A percentile compares a stretch with the other conserved stretches of the same genome.
These are phyloP conservation scores for Pteropus rufus DNA, from an alignment of 2,797 vertebrate genomes.

Conservation along the genomic window DNA sequence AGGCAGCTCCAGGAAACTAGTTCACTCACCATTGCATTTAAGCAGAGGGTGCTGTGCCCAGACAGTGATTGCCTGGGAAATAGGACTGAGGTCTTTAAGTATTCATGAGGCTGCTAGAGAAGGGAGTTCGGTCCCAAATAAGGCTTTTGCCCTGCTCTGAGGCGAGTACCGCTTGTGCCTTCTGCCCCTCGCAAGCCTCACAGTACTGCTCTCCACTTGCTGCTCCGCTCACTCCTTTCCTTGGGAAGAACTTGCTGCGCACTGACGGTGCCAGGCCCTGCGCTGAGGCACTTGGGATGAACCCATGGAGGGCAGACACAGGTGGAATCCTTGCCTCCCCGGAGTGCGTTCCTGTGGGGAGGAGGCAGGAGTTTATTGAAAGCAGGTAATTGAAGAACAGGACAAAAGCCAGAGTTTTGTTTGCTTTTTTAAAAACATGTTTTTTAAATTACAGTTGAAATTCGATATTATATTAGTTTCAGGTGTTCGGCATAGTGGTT, in stretches of 20 bases:
- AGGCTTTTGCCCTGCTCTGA: background rate
- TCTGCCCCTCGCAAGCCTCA: fast-evolving
- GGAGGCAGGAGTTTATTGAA: background rate
- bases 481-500: too few relatives aligned
- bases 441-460: too few relatives aligned
- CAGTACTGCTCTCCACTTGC: fast-evolving
- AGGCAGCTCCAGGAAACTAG: background rate
- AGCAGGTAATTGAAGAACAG: background rate
- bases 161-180: too few relatives aligned
- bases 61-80: background rate
- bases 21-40: background rate
- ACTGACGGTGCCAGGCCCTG: background rate
- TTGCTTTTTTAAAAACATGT: background rate
- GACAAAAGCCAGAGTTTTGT: background rate
- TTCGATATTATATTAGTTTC: too few relatives aligned
- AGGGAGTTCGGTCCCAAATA: background rate
- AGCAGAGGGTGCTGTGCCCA: background rate
- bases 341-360: background rate
- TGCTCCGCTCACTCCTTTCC: background rate
- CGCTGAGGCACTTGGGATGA: background rate
- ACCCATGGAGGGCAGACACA: background rate
- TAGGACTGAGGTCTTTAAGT: background rate
- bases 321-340: background rate
- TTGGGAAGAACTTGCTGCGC: background rate
- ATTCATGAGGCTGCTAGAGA: background rate